Base-by-base conservation (phyloP, 1,140 invertebrate species). In the Archivesica marissinica region DNA sequence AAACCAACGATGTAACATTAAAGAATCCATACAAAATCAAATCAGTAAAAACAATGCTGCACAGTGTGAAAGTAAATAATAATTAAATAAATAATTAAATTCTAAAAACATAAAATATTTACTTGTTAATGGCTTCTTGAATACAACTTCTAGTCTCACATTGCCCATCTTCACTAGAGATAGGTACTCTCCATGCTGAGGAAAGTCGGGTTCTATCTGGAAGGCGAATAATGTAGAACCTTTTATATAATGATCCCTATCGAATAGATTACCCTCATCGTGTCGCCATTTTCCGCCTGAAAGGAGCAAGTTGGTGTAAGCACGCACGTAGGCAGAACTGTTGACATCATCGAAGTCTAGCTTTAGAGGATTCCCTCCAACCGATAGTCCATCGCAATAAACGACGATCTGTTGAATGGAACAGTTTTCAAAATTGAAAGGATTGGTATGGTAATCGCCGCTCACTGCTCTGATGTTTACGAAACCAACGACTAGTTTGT, bases 201-300 rank as follows among this genome's bases (percentile, higher is more conserved):
- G 30, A 78, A 87, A 83, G 13, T 70, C 9, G n/a, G 86, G 86
- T 59, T 87, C 85, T 25, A 87, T 28, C 25, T 80, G 17, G 54
- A 86, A 86, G 20, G 15, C n/a, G 23, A 72, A 86, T n/a, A 86
- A 38, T 1, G 77, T 66, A 39, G 52, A 86, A 39, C 77, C 78
- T 17, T 23, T 41, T 64, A 25, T 28, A 76, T 70, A 66, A 9
- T 81, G 50, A 13, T 30, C 52, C 44, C 64, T 78, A 13, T 76
- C 50, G 30, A 86, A 20, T 4, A 74, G n/a, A 68, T 56, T 77
- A 7, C 75, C 85, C 7, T 6, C 4, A 68, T 87, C 61, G 23
- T 54, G 7, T 38, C 52, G 1, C 86, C 86, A 87, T 64, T 76
- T 87, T 20, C 79, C 78, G 9, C 23, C 56, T 20, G 23, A 2